Conservation (phyloP, 2,797 vertebrate species). For the Halcyon smyrnensis region DNA sequence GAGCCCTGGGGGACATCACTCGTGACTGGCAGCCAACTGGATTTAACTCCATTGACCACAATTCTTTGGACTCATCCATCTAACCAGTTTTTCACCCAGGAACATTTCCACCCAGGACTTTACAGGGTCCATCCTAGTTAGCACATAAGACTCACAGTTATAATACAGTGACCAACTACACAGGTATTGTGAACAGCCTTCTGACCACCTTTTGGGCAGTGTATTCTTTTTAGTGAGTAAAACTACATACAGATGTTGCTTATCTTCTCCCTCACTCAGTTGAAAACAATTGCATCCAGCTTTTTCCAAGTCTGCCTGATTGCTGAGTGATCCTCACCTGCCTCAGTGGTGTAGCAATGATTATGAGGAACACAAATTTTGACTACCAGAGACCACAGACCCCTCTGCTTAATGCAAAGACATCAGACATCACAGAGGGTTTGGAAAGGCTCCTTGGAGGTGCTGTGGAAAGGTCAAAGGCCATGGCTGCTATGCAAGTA, state of each 20-base stretch:
- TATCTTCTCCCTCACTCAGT: background rate
- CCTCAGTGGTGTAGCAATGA: background rate
- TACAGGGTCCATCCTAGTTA: background rate
- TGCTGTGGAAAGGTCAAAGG: background rate
- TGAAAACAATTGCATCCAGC: background rate
- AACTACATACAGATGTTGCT: background rate
- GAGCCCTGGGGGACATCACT: too few species aligned
- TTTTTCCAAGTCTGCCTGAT: background rate
- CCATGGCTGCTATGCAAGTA: background rate
- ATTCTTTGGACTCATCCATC: too few species aligned
- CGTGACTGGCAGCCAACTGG: too few species aligned
- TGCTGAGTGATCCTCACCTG: rapidly evolving
- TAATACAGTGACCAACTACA: background rate
- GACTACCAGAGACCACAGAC: background rate
- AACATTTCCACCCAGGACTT: too few species aligned
- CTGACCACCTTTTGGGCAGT: background rate
- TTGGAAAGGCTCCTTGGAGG: background rate
- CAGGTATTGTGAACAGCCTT: background rate
- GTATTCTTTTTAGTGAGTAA: background rate
- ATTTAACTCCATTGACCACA: too few species aligned
- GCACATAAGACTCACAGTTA: background rate
- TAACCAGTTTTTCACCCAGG: too few species aligned
- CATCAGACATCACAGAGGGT: background rate
- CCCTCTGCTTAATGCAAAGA: background rate
- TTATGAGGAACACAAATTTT: background rate